phyloP scores from a whole-genome alignment of 1,140 invertebrate species.

The Bombus pascuorum region DNA sequence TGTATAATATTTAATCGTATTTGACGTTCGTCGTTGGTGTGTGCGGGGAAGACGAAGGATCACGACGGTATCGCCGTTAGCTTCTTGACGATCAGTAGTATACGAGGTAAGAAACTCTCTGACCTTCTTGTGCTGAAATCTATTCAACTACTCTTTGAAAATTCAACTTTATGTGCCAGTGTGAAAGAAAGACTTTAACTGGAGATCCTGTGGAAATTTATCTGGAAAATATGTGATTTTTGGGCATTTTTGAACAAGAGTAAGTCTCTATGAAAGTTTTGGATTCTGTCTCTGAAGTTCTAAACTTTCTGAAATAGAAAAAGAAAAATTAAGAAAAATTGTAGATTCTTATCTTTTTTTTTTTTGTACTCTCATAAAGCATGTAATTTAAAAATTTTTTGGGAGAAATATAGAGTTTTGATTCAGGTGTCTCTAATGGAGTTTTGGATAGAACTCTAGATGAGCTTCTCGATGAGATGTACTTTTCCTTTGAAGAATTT shows the following conservation, averaged over 20 bases:
- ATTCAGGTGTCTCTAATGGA: neutral
- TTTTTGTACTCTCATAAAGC: neutral
- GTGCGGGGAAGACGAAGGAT: neutral
- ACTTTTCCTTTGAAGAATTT: neutral
- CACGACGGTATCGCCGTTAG: neutral
- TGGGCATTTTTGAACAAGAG: too few relatives aligned
- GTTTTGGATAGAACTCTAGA: too few relatives aligned
- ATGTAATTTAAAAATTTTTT: neutral
- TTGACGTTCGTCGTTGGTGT: neutral
- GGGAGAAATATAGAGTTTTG: neutral
- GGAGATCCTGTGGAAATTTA: neutral
- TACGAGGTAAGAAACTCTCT: slow-evolving; percentile 5
- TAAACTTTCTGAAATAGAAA: neutral
- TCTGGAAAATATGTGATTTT: neutral
- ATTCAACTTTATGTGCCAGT: neutral
- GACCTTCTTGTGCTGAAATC: neutral
- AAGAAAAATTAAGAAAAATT: too few relatives aligned
- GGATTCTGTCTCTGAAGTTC: neutral
- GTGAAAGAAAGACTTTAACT: neutral
- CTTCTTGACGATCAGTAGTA: neutral
- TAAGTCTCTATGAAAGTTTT: neutral
- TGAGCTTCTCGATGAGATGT: neutral
- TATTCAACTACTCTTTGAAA: neutral
- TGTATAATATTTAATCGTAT: neutral
- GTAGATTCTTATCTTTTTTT: neutral